phyloP scores from a whole-genome alignment of 2,888 invertebrate genomes.

The Chaetoderma sp. region DNA sequence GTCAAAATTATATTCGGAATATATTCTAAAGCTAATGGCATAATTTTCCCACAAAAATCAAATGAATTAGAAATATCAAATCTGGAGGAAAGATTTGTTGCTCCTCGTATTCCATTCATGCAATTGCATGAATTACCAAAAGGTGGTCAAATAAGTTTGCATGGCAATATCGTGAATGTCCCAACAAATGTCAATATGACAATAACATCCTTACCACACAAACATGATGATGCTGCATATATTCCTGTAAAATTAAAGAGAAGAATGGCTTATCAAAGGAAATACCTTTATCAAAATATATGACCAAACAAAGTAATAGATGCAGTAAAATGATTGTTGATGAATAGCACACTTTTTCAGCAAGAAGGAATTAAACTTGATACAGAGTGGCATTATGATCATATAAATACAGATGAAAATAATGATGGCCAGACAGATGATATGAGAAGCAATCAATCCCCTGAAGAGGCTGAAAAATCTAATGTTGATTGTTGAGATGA shows the following conservation, averaged over 20 bases:
- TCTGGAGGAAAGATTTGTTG: conserved; percentile 62
- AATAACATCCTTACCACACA: conserved; percentile 17
- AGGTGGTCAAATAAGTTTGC: not conserved
- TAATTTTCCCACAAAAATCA: conserved; percentile 29
- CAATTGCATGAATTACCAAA: conserved; percentile 50
- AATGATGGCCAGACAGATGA: too few relatives aligned
- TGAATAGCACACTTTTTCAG: conserved; percentile 18
- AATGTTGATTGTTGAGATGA: too few relatives aligned
- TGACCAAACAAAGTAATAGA: conserved; percentile 27
- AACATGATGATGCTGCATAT: conserved; percentile 18
- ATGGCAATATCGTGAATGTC: conserved; percentile 1
- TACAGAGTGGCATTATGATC: too few relatives aligned
- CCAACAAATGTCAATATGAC: not conserved
- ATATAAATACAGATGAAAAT: too few relatives aligned
- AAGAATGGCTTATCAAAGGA: conserved; percentile 30
- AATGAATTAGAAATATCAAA: conserved; percentile 29
- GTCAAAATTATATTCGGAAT: too few relatives aligned
- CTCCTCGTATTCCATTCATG: conserved; percentile 63
- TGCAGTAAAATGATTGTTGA: conserved; percentile 18
- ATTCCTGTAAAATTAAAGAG: conserved; percentile 34
- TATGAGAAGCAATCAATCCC: too few relatives aligned
- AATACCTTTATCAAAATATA: conserved; percentile 30
- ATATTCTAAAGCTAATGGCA: conserved; percentile 25
- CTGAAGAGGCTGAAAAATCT: too few relatives aligned
- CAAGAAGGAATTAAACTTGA: conserved; percentile 13